A percentile compares a stretch with the other conserved stretches of the same genome.
These are phyloP conservation scores for Zosterops pallidus DNA, from an alignment of 2,113 vertebrate species.

Conservation along the genomic window DNA sequence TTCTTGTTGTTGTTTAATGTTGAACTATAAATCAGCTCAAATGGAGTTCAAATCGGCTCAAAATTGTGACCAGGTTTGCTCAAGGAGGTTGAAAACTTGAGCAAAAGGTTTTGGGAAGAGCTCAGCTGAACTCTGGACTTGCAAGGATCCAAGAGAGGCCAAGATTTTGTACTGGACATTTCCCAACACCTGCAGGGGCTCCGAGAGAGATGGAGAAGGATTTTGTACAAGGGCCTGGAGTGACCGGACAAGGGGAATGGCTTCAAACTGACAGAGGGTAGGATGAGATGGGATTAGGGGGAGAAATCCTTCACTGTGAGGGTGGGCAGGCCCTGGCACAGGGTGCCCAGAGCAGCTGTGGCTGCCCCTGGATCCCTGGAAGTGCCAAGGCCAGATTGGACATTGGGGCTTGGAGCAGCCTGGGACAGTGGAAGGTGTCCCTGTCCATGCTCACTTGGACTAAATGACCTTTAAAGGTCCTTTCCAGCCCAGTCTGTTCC, in stretches of 20 bases:
- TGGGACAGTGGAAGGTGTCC: background rate
- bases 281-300: background rate
- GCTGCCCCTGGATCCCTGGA: background rate
- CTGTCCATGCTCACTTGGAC: background rate
- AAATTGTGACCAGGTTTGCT: constrained; percentile 9
- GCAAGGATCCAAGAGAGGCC: rapidly evolving
- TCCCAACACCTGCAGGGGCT: background rate
- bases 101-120: background rate
- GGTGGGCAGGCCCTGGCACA: background rate
- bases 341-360: background rate
- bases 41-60: background rate
- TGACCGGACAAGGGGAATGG: background rate
- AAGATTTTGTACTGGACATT: rapidly evolving
- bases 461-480: background rate
- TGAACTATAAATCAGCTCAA: constrained; percentile 21
- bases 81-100: background rate
- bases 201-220: background rate
- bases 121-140: background rate
- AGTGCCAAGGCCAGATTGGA: background rate
- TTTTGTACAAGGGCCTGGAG: background rate
- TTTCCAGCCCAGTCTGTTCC: background rate
- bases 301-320: background rate
- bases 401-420: rapidly evolving
- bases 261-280: background rate
- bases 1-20: background rate